Conservation (phyloP, 2,888 invertebrate species). For the Acanthopleura granulata region DNA sequence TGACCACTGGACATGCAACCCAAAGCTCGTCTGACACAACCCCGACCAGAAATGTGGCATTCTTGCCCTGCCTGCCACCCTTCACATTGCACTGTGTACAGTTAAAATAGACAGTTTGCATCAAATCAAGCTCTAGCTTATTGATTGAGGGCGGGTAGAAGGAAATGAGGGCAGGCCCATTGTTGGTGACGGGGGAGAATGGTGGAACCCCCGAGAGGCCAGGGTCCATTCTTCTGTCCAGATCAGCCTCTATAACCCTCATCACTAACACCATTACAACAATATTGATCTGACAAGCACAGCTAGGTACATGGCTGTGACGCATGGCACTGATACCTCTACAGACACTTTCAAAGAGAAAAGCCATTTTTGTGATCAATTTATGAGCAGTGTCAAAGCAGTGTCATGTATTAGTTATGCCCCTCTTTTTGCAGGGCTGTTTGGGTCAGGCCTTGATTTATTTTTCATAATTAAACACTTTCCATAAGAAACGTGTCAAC, state of each 20-base stretch:
- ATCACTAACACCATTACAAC: neutral
- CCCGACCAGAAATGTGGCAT: constrained; percentile 30
- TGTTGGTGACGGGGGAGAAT: constrained; percentile 28
- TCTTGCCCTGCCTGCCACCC: neutral
- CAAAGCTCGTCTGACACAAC: constrained; percentile 27
- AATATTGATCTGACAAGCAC: neutral
- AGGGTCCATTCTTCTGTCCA: no score
- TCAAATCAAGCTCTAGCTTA: constrained; percentile 50
- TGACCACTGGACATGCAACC: constrained; percentile 24
- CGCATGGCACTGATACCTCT: no score
- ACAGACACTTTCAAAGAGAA: no score
- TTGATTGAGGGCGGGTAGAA: constrained; percentile 57
- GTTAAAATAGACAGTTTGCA: constrained; percentile 56
- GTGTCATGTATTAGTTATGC: neutral
- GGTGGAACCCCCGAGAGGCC: constrained; percentile 1
- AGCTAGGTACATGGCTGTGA: no score
- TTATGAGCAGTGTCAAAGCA: neutral
- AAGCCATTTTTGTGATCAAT: no score
- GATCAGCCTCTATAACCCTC: neutral
- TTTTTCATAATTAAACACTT: neutral
- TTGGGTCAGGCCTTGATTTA: constrained; percentile 12
- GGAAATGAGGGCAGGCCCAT: constrained; percentile 54
- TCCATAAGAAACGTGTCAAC: neutral
- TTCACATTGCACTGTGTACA: constrained; percentile 31
- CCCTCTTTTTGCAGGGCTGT: neutral